Evolutionary conservation across 2,888 invertebrate species (phyloP).

Genomic region (Trissoscelio sp.): DNA sequence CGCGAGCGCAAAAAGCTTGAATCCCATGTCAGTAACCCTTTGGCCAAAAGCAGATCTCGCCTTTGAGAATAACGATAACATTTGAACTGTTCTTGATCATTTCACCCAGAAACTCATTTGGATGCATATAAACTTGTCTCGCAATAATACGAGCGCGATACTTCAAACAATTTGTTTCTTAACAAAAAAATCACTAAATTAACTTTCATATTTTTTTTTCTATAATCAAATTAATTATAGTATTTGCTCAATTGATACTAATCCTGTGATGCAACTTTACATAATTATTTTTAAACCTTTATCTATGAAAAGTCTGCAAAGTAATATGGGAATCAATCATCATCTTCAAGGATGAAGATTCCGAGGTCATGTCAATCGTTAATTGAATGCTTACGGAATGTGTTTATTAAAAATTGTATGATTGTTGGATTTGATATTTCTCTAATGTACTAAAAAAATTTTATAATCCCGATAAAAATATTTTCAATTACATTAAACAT

Average conservation of each 20-base stretch:
- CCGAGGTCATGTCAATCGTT: constrained; percentile 51
- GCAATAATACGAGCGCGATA: constrained; percentile 29
- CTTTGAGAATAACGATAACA: constrained; percentile 64
- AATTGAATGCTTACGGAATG: constrained; percentile 39
- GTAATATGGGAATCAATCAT: constrained; percentile 57
- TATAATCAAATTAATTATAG: not conserved
- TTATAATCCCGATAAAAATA: too few species aligned
- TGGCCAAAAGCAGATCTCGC: constrained; percentile 58
- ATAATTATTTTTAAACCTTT: constrained; percentile 33
- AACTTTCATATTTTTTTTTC: too few species aligned
- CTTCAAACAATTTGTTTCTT: constrained; percentile 2
- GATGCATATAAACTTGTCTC: constrained; percentile 24
- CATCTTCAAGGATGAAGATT: constrained; percentile 53
- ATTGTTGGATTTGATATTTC: constrained; percentile 3
- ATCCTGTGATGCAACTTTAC: not conserved
- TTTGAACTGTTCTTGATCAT: constrained; percentile 63
- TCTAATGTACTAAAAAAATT: too few species aligned
- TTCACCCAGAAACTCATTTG: constrained; percentile 47
- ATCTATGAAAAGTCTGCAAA: constrained; percentile 47
- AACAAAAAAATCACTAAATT: too few species aligned
- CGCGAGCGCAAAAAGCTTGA: constrained; percentile 61
- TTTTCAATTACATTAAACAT: too few species aligned
- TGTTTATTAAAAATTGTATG: constrained; percentile 22
- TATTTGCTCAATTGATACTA: not conserved
- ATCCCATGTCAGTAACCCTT: constrained; percentile 65